Evolutionary conservation across 2,888 invertebrate species (phyloP), one percentile per base, ranked within the genome.

Genomic region (Drosophila subsilvestris): DNA sequence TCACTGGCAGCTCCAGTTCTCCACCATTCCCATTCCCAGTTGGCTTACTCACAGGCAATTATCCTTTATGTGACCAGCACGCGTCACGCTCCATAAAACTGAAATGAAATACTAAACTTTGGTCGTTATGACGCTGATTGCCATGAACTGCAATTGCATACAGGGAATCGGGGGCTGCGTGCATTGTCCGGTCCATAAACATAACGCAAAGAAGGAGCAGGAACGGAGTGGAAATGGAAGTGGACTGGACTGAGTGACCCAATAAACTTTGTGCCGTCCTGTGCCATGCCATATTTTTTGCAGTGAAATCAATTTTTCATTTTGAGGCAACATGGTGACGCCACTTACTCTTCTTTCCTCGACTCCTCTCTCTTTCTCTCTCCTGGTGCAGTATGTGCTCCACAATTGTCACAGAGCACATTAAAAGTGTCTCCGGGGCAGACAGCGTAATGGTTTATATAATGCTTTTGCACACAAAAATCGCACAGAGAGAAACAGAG

Each of bases 111-210:
- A 88, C 75, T 88, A 83, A 80, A 88, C 71, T 83, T 71, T 61
- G 42, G 74, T 86, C 83, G 75, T 88, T 86, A 75, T 71, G 70
- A 63, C 70, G 59, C 75, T 82, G 86, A 83, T 83, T 88, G 86
- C 88, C 86, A 74, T 86, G 84, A 83, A 83, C 86, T 83, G 88
- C 88, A 88, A 75, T 79, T 83, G 82, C 87, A 71, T 54, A 43
- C 48, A 55, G 18, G 49, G 53, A 70, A 27, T 56, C 42, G 54
- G 9, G 18, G 58, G 60, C 27, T 42, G 45, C 51, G 57, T 72
- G 75, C 78, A 71, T 42, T 70, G 61, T 57, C 62, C 68, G 43
- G 59, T 55, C 74, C 62, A 79, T 76, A 88, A 82, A 73, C 86
- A 79, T 76, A 82, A 79, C 57, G 61, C 68, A 62, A 67, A 57